phyloP scores from a whole-genome alignment of 2,113 vertebrate genomes.

The Indicator maculatus region DNA sequence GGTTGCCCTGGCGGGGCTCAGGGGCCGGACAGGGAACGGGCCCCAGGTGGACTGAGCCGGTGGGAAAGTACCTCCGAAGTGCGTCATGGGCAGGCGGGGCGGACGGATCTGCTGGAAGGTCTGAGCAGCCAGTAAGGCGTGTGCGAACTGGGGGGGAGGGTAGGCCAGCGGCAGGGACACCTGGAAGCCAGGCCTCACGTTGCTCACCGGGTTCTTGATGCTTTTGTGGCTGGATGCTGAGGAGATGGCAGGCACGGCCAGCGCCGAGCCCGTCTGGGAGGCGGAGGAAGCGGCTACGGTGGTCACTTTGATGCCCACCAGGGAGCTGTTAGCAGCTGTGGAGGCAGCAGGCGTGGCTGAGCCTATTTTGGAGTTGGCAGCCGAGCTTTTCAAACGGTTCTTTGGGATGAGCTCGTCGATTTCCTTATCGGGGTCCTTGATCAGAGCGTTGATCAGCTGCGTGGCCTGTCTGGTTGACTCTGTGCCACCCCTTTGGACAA shows the following conservation, averaged over 20 bases:
- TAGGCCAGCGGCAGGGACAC: slow-evolving; percentile 95
- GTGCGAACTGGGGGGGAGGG: slow-evolving; percentile 94
- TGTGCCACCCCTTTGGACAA: slow-evolving; percentile 88
- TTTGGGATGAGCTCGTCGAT: slow-evolving; percentile 98
- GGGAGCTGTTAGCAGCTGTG: slow-evolving; percentile 83
- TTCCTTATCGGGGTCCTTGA: slow-evolving; percentile 99
- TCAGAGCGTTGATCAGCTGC: slow-evolving; percentile 96
- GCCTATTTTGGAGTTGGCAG: slow-evolving; percentile 85
- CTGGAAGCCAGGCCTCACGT: slow-evolving; percentile 92
- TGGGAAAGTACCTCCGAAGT: slow-evolving; percentile 97
- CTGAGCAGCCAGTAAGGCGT: slow-evolving; percentile 94
- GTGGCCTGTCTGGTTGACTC: slow-evolving; percentile 97
- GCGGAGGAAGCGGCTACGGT: slow-evolving; percentile 87
- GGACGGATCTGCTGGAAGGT: slow-evolving; percentile 99
- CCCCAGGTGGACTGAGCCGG: slow-evolving; percentile 96
- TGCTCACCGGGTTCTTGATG: slow-evolving; percentile 89
- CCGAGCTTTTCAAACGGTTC: slow-evolving; percentile 94
- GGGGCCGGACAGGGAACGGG: slow-evolving; percentile 94
- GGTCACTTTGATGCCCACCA: slow-evolving; percentile 89
- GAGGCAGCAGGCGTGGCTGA: slow-evolving; percentile 80
- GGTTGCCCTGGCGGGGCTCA: slow-evolving; percentile 93
- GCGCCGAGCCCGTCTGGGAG: slow-evolving; percentile 85
- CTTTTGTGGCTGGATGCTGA: slow-evolving; percentile 88
- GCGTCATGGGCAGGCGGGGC: slow-evolving; percentile 96
- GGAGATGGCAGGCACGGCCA: slow-evolving; percentile 81